Conservation (phyloP, 2,113 vertebrate genomes). For the Melanostigma gelatinosum region DNA sequence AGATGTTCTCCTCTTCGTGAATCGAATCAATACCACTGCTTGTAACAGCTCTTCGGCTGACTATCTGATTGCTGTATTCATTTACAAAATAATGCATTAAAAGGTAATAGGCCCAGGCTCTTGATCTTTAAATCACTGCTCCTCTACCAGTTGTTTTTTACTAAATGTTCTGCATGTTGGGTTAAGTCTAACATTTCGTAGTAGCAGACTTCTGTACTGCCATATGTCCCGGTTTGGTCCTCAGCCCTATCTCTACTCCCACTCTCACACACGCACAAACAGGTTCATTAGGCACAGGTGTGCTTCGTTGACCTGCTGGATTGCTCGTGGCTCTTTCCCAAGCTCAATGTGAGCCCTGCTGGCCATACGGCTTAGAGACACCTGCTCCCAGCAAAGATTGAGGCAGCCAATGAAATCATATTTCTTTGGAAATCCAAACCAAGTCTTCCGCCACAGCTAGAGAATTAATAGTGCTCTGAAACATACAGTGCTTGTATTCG, state of each 20-base stretch:
- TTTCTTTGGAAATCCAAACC: slow-evolving; percentile 41
- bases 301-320: slow-evolving; percentile 57
- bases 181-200: slow-evolving; percentile 15
- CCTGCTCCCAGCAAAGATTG: slow-evolving; percentile 45
- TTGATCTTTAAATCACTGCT: slow-evolving; percentile 10
- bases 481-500: slow-evolving; percentile 27
- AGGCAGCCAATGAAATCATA: slow-evolving; percentile 53
- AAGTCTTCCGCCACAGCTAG: slow-evolving; percentile 15
- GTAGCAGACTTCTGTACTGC: background rate
- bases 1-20: slow-evolving; percentile 7
- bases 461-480: slow-evolving; percentile 43
- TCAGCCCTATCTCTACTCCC: slow-evolving; percentile 8
- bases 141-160: background rate
- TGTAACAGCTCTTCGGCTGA: background rate
- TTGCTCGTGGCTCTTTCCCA: slow-evolving; percentile 54
- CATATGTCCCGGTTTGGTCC: slow-evolving; percentile 1
- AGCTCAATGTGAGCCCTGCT: slow-evolving; percentile 40
- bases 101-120: background rate
- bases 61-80: slow-evolving; percentile 19
- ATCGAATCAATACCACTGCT: slow-evolving; percentile 26
- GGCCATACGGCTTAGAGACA: slow-evolving; percentile 48
- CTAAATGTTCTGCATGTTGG: background rate
- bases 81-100: slow-evolving; percentile 11
- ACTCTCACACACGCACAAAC: slow-evolving; percentile 21
- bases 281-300: slow-evolving; percentile 72